Evolutionary conservation across 2,113 vertebrate species (phyloP), one percentile per base, ranked within the genome.

Genomic region (Phylloscopus whistleri): DNA sequence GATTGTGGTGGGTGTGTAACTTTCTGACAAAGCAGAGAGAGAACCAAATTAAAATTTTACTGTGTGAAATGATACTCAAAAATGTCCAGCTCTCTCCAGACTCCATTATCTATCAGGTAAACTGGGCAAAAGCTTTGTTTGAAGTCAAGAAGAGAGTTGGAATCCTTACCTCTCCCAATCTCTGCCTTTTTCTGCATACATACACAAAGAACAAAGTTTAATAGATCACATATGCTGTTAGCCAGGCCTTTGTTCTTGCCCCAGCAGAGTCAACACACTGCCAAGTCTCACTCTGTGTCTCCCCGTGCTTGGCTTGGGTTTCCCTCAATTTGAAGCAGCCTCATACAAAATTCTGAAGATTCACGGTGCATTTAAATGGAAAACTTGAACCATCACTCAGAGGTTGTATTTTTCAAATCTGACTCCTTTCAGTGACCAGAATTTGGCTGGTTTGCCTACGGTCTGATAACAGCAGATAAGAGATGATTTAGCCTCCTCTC

Each of bases 201-300:
- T 39, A 86, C 37, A 86, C 58, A 82, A 84, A 96, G 95, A 94
- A 77, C 64, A 84, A 95, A 73, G 62, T 97, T 96, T 97, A 97
- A 97, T 93, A 95, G 85, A 89, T 69, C 95, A 68, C 95, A 97
- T 89, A 95, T 97, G 96, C 56, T 89, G 59, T 66, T 86, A 87
- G 56, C 49, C 0, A 5, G 94, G 86, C 56, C 94, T 95, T 96
- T 97, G 89, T 94, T 97, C 91, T 68, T 87, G 67, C 63, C 91
- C 72, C 81, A 93, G 70, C 51, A 76, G 30, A 79, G 26, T 59
- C 88, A 44, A 51, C 1, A 3, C 30, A 30, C 27, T 94, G 95
- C 94, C 97, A 97, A 95, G 60, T 91, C 77, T 95, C 85, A 43
- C 70, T 82, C 63, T 41, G 48, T 85, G 41, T 91, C 80, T 97